These are phyloP conservation scores for Pipistrellus pygmaeus DNA, from an alignment of 2,797 vertebrate genomes.

Conservation along the genomic window DNA sequence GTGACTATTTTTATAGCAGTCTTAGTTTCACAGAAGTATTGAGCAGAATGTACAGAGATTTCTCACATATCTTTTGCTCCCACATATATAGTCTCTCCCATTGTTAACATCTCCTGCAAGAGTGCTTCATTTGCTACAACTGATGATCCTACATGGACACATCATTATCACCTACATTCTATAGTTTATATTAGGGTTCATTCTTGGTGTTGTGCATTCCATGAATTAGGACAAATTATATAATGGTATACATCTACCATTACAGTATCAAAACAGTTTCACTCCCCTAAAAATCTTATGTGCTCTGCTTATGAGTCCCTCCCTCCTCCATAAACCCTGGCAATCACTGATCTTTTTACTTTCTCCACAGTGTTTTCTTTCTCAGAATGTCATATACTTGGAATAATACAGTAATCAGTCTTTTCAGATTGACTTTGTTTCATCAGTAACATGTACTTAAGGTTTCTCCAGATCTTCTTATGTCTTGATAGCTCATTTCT, in stretches of 20 bases:
- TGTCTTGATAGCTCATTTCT: not conserved
- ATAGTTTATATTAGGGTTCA: not conserved
- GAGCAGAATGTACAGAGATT: not conserved
- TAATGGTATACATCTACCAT: not conserved
- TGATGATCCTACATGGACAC: not conserved
- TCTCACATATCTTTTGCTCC: not conserved
- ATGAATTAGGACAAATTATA: not conserved
- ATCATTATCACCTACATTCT: not conserved
- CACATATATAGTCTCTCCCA: not conserved
- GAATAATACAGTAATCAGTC: not conserved
- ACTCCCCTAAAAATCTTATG: not conserved
- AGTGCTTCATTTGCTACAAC: not conserved
- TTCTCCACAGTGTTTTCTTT: not conserved
- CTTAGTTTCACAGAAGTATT: not conserved
- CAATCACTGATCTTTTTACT: not conserved
- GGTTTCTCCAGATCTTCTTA: not conserved
- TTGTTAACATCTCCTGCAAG: not conserved
- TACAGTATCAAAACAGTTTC: not conserved
- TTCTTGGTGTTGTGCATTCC: not conserved
- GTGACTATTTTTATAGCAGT: not conserved
- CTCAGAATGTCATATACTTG: not conserved
- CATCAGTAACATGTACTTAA: not conserved
- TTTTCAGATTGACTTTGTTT: not conserved
- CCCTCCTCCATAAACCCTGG: not conserved
- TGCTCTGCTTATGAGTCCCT: not conserved